phyloP scores from a whole-genome alignment of 2,797 vertebrate genomes.

The Intellagama lesueurii region DNA sequence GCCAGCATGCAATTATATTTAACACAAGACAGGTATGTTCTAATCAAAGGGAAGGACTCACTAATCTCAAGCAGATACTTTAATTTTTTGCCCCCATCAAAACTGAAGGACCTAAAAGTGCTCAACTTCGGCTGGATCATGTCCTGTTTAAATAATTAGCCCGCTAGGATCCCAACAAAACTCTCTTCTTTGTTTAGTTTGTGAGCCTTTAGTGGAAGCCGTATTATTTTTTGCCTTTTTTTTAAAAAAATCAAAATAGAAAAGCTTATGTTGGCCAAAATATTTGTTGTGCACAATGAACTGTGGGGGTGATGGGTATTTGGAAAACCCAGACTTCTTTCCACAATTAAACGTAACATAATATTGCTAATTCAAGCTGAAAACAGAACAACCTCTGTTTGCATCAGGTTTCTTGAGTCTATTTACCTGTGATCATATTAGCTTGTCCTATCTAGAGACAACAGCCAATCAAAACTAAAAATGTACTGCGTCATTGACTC shows the following conservation, averaged over 20 bases:
- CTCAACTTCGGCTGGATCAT: neutral
- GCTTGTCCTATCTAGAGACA: constrained; percentile 55
- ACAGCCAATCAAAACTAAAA: constrained; percentile 22
- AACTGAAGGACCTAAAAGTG: neutral
- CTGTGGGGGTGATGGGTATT: constrained; percentile 23
- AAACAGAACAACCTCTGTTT: constrained; percentile 45
- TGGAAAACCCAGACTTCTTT: neutral
- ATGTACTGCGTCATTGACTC: too few species aligned
- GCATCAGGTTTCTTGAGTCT: constrained; percentile 55
- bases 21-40: neutral
- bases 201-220: neutral
- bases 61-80: neutral
- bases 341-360: neutral
- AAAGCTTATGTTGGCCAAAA: neutral
- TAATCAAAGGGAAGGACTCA: neutral
- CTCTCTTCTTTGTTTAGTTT: neutral
- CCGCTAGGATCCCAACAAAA: neutral
- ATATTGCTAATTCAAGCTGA: constrained; percentile 42
- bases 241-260: neutral
- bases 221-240: neutral
- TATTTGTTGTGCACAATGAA: constrained; percentile 31
- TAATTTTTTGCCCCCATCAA: neutral
- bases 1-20: neutral
- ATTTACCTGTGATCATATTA: constrained; percentile 50
- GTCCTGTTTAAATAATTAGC: neutral